Percentiles rank a stretch among this genome's conserved stretches.
Evolutionary conservation across 2,113 vertebrate species (phyloP).

Genomic region (Ceyx cyanopectus): DNA sequence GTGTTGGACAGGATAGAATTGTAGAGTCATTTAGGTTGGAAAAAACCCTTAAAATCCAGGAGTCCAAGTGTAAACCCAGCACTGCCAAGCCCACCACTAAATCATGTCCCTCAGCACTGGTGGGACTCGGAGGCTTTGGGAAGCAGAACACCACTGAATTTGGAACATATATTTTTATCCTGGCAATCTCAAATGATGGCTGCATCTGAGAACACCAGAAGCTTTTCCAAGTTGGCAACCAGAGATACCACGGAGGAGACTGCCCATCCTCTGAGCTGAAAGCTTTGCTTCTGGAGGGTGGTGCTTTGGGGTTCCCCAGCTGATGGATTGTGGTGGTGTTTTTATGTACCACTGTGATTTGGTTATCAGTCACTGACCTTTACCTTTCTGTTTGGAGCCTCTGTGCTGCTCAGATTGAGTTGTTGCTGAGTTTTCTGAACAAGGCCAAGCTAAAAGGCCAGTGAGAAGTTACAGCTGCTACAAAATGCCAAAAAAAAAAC

Average conservation of each 20-base stretch:
- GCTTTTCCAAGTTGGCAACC: neutral
- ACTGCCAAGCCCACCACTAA: neutral
- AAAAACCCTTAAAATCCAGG: neutral
- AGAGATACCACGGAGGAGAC: accelerated
- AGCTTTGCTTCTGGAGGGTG: neutral
- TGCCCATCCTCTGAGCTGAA: neutral
- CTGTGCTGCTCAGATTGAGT: neutral
- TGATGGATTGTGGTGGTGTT: neutral
- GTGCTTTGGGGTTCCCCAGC: neutral
- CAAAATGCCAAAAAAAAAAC: neutral
- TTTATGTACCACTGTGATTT: neutral
- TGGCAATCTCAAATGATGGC: neutral
- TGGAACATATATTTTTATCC: neutral
- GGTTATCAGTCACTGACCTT: neutral
- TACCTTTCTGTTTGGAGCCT: neutral
- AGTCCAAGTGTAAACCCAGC: neutral
- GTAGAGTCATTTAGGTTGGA: neutral
- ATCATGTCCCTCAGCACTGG: neutral
- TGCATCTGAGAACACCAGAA: neutral
- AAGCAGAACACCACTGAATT: neutral
- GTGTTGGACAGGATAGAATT: too few species aligned
- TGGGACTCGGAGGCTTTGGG: neutral
- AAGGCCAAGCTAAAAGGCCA: neutral
- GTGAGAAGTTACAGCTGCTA: neutral
- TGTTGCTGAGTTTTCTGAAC: neutral